Evolutionary conservation across 2,888 invertebrate species (phyloP).

Genomic region (Andrena trimmerana): DNA sequence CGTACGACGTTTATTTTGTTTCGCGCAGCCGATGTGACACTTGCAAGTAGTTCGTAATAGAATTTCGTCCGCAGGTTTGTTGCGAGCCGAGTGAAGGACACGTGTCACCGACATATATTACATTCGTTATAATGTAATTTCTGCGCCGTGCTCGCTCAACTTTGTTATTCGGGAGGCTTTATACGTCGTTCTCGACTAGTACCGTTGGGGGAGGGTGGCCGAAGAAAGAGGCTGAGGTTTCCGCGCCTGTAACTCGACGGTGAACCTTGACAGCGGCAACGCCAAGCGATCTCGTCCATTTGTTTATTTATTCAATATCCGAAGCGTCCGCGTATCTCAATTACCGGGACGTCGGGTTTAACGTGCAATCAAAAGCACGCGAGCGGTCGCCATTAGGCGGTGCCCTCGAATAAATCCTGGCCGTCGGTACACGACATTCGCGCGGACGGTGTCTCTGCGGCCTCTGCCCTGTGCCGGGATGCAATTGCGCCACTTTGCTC

Average conservation of each 20-base stretch:
- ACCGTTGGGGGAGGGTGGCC: neutral
- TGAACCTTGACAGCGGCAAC: neutral
- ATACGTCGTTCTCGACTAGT: neutral
- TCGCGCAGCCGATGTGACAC: neutral
- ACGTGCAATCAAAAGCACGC: conserved; percentile 62
- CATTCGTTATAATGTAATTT: conserved; percentile 15
- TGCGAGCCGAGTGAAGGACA: conserved; percentile 1
- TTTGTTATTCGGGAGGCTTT: conserved; percentile 2
- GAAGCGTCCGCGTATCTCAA: conserved; percentile 43
- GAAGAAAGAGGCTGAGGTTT: too few relatives aligned
- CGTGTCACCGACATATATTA: conserved; percentile 23
- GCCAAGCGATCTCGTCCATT: conserved; percentile 22
- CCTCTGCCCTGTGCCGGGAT: conserved; percentile 41
- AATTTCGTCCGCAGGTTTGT: conserved; percentile 17
- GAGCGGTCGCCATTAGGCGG: conserved; percentile 54
- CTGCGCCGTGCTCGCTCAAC: conserved; percentile 14
- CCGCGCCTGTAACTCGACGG: neutral
- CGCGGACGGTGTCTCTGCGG: conserved; percentile 28
- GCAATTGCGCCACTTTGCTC: conserved; percentile 52
- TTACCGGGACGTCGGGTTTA: conserved; percentile 41
- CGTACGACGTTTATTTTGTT: conserved; percentile 4
- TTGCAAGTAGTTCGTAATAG: conserved; percentile 18
- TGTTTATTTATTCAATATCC: conserved; percentile 58
- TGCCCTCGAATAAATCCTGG: conserved; percentile 60
- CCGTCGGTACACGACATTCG: conserved; percentile 43